Conservation (phyloP, 1,140 invertebrate genomes). For the Trichonephila clavipes region DNA sequence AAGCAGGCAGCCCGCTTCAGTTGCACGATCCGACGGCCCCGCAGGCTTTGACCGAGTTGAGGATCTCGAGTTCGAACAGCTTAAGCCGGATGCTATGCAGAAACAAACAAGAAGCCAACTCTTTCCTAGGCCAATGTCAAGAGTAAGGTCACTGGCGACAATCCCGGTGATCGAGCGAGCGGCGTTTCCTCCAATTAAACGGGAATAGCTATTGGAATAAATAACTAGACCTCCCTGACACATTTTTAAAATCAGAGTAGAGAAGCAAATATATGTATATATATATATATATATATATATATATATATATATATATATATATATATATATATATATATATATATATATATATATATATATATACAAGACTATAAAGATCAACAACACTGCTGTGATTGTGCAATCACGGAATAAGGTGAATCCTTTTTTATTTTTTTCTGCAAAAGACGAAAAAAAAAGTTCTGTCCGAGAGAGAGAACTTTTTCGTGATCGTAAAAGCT, state of each 20-base stretch:
- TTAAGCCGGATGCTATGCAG: conserved; percentile 43
- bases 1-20: conserved; percentile 45
- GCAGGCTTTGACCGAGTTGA: conserved; percentile 55
- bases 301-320: background rate
- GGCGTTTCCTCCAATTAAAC: conserved; percentile 30
- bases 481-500: background rate
- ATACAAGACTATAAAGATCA: background rate
- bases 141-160: conserved; percentile 51
- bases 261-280: background rate
- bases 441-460: background rate
- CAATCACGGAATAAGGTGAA: background rate
- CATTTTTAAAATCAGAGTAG: conserved; percentile 55
- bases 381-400: background rate
- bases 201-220: conserved; percentile 36
- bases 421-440: background rate
- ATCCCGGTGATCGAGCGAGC: conserved; percentile 22
- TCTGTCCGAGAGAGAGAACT: background rate
- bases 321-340: background rate
- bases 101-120: conserved; percentile 35
- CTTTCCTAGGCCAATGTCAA: conserved; percentile 60
- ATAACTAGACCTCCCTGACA: conserved; percentile 40
- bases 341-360: background rate
- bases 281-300: background rate
- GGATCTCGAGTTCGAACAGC: conserved; percentile 22
- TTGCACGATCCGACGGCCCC: conserved; percentile 4